phyloP scores from a whole-genome alignment of 2,113 vertebrate species.

The Spheniscus mendiculus region DNA sequence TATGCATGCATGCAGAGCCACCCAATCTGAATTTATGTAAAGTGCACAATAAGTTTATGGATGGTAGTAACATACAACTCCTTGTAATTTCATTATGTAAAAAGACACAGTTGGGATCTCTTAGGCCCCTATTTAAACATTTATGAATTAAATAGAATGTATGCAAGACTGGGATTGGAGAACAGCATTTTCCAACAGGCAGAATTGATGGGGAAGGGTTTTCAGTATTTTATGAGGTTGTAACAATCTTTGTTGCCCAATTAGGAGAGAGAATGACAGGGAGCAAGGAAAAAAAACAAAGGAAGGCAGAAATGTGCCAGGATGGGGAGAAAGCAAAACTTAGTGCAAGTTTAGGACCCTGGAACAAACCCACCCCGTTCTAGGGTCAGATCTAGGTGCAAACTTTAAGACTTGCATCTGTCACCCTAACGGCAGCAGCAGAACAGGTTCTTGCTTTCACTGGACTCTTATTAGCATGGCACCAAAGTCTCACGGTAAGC shows the following conservation, averaged over 20 bases:
- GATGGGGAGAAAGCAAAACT: background rate
- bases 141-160: slow-evolving; percentile 10
- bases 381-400: background rate
- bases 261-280: background rate
- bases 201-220: background rate
- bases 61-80: slow-evolving; percentile 68
- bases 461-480: background rate
- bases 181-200: background rate
- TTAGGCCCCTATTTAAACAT: background rate
- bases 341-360: background rate
- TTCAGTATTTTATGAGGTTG: background rate
- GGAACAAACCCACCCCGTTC: background rate
- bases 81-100: slow-evolving; percentile 83
- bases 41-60: slow-evolving; percentile 75
- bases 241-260: background rate
- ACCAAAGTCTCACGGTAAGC: background rate
- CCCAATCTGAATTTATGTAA: slow-evolving; percentile 82
- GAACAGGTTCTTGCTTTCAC: background rate
- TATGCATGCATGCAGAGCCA: slow-evolving; percentile 77
- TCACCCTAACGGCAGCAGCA: background rate
- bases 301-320: background rate
- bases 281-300: rapidly evolving
- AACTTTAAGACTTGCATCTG: background rate
- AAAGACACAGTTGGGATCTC: slow-evolving; percentile 62
- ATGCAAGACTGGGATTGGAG: background rate